Evolutionary conservation across 2,888 invertebrate genomes (phyloP), one percentile per base, ranked within the genome.

Genomic region (Encarsia formosa): DNA sequence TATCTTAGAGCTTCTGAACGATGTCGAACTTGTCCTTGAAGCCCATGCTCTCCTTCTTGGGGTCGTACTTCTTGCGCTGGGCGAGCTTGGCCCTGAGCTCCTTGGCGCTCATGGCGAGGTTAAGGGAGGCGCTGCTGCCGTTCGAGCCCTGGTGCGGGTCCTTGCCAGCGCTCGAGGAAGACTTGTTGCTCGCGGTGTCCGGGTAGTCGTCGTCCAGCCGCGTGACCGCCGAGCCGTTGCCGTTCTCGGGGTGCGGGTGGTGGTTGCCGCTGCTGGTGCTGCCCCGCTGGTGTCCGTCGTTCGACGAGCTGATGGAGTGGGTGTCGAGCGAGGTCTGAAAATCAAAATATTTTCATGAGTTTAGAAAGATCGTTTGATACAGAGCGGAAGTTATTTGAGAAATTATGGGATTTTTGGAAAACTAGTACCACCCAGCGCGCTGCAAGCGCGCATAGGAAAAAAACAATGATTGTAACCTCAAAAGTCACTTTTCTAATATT

Each of bases 21-120:
- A 94, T 93, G 74, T 93, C 91, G 72, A 91, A 92, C 78, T 93
- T 93, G 78, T 91, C 88, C 76, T 88, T 88, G 70, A 93, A 85
- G 78, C 92, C 92, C 78, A 94, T 86, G 42, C 85, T 84, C 69
- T 91, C 88, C 74, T 88, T 91, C 76, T 92, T 92, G 35, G 93
- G 91, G 75, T 93, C 92, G 71, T 87, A 84, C 75, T 90, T 91
- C 76, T 92, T 93, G 74, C 86, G 88, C 54, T 87, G 84, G 42
- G 90, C 88, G 61, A 93, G 78, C 65, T 88, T 86, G 48, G 90
- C 91, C 49, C 93, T 81, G 80, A 93, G 83, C 76, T 94, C 91
- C 39, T 91, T 91, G n/a, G 89, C 94, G 54, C 92, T 90, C 88
- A 92, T 90, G 67, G 86, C 87, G 61, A 94, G 79, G 76, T 93